Percentiles rank a stretch among this genome's conserved stretches.
Conservation (phyloP, 2,113 vertebrate genomes). For the Prinia subflava region DNA sequence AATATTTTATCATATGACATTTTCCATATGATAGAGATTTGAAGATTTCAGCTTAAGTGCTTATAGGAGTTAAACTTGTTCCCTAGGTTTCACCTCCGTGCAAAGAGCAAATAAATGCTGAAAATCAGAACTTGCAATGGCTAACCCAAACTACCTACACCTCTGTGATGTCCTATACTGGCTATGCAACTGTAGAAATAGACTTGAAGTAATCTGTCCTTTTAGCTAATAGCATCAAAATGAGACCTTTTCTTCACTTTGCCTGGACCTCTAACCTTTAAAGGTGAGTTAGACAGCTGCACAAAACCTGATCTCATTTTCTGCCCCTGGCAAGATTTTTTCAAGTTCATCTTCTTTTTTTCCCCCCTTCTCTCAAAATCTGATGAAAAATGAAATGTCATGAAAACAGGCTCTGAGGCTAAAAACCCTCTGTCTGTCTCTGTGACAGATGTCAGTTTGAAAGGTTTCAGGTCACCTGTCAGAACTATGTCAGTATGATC, state of each 20-base stretch:
- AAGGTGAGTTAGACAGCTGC: conserved; percentile 79
- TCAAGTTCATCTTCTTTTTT: conserved; percentile 80
- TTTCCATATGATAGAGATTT: not conserved
- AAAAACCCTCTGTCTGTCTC: conserved; percentile 81
- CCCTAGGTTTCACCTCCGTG: not conserved
- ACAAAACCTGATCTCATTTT: conserved; percentile 85
- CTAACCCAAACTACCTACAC: conserved; percentile 36
- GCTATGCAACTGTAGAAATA: conserved; percentile 65
- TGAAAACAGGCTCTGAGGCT: conserved; percentile 80
- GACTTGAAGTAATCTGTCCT: conserved; percentile 66
- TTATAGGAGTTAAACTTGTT: not conserved
- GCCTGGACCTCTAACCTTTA: conserved; percentile 79
- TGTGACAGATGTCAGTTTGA: conserved; percentile 89
- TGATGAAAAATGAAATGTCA: conserved; percentile 89
- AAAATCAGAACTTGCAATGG: conserved; percentile 60
- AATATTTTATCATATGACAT: not conserved
- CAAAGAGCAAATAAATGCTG: conserved; percentile 10
- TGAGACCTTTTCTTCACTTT: conserved; percentile 76
- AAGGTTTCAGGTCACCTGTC: conserved; percentile 86
- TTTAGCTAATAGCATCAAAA: conserved; percentile 80
- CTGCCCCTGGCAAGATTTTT: conserved; percentile 81
- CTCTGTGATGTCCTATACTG: conserved; percentile 30
- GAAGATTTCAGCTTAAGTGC: not conserved
- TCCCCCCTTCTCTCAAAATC: conserved; percentile 73
- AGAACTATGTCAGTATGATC: conserved; percentile 77